phyloP scores from a whole-genome alignment of 1,140 invertebrate species.

The Aphelenchoides fujianensis region DNA sequence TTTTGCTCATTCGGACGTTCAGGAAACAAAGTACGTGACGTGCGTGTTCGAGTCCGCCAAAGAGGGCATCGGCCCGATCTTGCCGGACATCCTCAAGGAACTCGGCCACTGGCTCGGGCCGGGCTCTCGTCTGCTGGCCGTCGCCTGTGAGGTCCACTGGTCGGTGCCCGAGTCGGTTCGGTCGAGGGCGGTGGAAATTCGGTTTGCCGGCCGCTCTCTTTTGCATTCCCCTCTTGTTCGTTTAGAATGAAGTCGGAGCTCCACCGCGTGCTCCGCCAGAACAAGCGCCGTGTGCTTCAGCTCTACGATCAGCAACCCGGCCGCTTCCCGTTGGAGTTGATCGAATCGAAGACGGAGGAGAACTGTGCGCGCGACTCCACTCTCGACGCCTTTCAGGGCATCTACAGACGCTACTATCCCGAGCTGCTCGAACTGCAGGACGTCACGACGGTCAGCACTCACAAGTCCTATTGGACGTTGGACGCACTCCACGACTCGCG shows the following conservation, averaged over 20 bases:
- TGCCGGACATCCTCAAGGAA: slow-evolving; percentile 47
- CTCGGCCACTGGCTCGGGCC: slow-evolving; percentile 46
- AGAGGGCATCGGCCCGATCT: slow-evolving; percentile 41
- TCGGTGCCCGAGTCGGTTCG: slow-evolving; percentile 48
- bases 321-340: slow-evolving; percentile 34
- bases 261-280: slow-evolving; percentile 44
- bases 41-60: slow-evolving; percentile 49
- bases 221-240: background rate
- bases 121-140: slow-evolving; percentile 39
- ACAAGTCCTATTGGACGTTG: slow-evolving; percentile 50
- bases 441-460: slow-evolving; percentile 33
- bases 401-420: slow-evolving; percentile 49
- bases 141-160: slow-evolving; percentile 57
- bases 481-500: slow-evolving; percentile 30
- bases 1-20: too few species aligned
- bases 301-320: slow-evolving; percentile 39
- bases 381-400: slow-evolving; percentile 49
- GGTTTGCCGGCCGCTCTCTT: slow-evolving; percentile 19
- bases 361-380: slow-evolving; percentile 37
- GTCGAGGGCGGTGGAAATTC: slow-evolving; percentile 46
- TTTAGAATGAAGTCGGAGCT: slow-evolving; percentile 51
- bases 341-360: slow-evolving; percentile 50
- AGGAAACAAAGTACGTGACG: slow-evolving; percentile 53
- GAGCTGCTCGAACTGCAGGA: slow-evolving; percentile 42
- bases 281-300: slow-evolving; percentile 46